These are phyloP conservation scores for Argynnis bischoffii DNA, from an alignment of 2,888 invertebrate genomes.

Conservation along the genomic window DNA sequence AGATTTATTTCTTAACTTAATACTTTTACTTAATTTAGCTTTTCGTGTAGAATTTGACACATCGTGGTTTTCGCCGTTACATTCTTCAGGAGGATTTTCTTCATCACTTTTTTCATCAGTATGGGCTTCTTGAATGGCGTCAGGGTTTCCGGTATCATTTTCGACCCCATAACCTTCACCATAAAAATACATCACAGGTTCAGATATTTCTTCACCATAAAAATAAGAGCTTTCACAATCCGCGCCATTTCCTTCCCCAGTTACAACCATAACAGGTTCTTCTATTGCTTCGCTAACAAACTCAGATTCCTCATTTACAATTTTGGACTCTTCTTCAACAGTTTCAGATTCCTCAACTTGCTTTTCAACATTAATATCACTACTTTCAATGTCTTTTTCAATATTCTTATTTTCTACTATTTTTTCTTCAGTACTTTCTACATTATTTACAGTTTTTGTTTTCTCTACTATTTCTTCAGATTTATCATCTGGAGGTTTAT, in stretches of 20 bases:
- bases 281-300: conserved; percentile 85
- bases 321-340: conserved; percentile 37
- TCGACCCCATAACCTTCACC: conserved; percentile 88
- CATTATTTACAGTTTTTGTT: conserved; percentile 38
- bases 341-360: conserved; percentile 42
- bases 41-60: conserved; percentile 56
- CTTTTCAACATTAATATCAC: conserved; percentile 34
- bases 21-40: conserved; percentile 59
- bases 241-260: conserved; percentile 86
- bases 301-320: conserved; percentile 31
- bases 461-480: conserved; percentile 32
- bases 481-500: conserved; percentile 33
- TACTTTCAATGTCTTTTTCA: conserved; percentile 44
- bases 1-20: conserved; percentile 60
- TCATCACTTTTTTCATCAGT: conserved; percentile 55
- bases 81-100: conserved; percentile 64
- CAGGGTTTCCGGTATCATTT: conserved; percentile 88
- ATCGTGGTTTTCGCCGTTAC: conserved; percentile 68
- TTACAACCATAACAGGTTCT: conserved; percentile 87
- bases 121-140: conserved; percentile 57
- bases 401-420: conserved; percentile 44
- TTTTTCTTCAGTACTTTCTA: conserved; percentile 33
- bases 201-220: conserved; percentile 88
- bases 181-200: conserved; percentile 85
- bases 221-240: conserved; percentile 82